phyloP scores from a whole-genome alignment of 2,888 invertebrate species.

The Drosophila helvetica region DNA sequence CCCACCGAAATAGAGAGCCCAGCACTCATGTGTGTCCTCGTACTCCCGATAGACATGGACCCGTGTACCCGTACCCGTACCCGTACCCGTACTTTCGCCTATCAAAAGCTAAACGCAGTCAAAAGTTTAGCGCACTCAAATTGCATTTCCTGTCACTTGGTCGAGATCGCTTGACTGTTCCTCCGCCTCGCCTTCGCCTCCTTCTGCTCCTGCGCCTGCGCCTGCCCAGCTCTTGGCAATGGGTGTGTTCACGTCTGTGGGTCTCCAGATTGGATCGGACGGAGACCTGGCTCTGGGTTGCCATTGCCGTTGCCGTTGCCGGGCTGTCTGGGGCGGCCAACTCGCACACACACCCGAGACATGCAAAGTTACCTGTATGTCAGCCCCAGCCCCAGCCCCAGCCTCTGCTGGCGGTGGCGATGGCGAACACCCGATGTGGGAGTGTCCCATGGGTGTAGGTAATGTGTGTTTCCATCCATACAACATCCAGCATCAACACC shows the following conservation, averaged over 20 bases:
- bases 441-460: slow-evolving; percentile 47
- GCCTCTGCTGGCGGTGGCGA: slow-evolving; percentile 42
- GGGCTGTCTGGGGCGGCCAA: slow-evolving; percentile 40
- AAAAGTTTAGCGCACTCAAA: slow-evolving; percentile 70
- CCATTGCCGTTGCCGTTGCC: slow-evolving; percentile 9
- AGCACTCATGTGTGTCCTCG: slow-evolving; percentile 25
- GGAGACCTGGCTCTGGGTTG: slow-evolving; percentile 13
- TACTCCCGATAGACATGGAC: slow-evolving; percentile 23
- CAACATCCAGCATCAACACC: slow-evolving; percentile 45
- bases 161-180: slow-evolving; percentile 50
- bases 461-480: slow-evolving; percentile 40
- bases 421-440: slow-evolving; percentile 43
- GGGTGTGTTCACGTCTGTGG: slow-evolving; percentile 61
- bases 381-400: slow-evolving; percentile 50
- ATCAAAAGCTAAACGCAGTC: slow-evolving; percentile 65
- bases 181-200: slow-evolving; percentile 10
- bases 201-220: not conserved
- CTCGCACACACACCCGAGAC: slow-evolving; percentile 49
- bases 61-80: slow-evolving; percentile 55
- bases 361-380: slow-evolving; percentile 72
- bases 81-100: slow-evolving; percentile 70
- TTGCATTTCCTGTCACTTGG: slow-evolving; percentile 79
- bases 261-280: slow-evolving; percentile 52
- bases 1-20: slow-evolving; percentile 53
- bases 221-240: slow-evolving; percentile 33